phyloP scores from a whole-genome alignment of 2,113 vertebrate genomes.

The Mandrillus leucophaeus region DNA sequence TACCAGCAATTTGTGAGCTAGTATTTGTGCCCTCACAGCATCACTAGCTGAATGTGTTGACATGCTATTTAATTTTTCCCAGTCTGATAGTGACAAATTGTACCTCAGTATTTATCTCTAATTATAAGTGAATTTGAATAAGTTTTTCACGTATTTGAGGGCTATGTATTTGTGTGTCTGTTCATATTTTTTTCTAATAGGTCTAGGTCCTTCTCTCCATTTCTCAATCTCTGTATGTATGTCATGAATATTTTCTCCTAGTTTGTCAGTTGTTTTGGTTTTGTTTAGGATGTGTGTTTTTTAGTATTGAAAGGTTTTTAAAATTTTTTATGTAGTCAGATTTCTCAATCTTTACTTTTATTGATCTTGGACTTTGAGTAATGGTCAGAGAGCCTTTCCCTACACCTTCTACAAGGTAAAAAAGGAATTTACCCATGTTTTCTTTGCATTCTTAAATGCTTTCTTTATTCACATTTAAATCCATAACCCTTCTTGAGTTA shows the following conservation, averaged over 20 bases:
- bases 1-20: neutral
- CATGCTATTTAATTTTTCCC: neutral
- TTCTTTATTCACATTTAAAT: neutral
- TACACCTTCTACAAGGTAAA: neutral
- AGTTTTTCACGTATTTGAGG: neutral
- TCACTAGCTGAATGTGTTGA: neutral
- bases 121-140: constrained; percentile 15
- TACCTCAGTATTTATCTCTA: neutral
- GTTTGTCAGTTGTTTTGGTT: neutral
- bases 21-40: neutral
- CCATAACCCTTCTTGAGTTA: neutral
- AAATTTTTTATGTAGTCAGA: neutral
- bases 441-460: neutral
- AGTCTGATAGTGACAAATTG: neutral
- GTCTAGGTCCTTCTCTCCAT: neutral
- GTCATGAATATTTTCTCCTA: neutral
- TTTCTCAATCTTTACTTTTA: neutral
- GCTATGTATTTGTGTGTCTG: neutral
- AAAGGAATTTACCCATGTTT: neutral
- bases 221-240: neutral
- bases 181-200: neutral
- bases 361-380: neutral
- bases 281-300: neutral
- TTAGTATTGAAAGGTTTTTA: neutral
- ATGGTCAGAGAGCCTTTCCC: neutral